Conservation (phyloP, 2,797 vertebrate species). For the Natrix natrix region DNA sequence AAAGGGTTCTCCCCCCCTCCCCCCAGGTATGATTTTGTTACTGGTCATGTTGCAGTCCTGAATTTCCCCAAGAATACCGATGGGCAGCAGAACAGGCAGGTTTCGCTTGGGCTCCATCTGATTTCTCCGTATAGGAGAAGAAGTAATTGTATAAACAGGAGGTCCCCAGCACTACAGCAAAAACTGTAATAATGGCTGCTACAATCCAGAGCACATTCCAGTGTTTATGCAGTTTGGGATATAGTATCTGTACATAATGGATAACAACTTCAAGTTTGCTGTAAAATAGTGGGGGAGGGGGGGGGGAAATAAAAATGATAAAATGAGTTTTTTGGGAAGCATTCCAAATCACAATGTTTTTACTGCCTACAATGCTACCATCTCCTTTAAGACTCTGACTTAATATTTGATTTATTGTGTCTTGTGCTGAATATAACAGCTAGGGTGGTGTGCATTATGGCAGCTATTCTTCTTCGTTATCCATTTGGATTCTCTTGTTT, state of each 20-base stretch:
- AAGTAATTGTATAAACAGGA: conserved; percentile 70
- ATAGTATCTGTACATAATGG: conserved; percentile 76
- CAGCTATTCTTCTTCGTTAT: background rate
- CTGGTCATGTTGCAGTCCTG: conserved; percentile 72
- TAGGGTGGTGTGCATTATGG: background rate
- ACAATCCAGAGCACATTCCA: conserved; percentile 77
- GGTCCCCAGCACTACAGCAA: conserved; percentile 73
- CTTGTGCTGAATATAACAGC: conserved; percentile 7
- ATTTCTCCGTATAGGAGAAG: conserved; percentile 69
- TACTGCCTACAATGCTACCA: conserved; percentile 18
- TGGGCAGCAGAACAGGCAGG: conserved; percentile 71
- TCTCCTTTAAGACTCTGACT: background rate
- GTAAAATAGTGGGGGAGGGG: conserved; percentile 48
- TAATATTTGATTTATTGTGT: background rate
- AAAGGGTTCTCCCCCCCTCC: background rate
- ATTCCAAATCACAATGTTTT: background rate
- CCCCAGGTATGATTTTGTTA: conserved; percentile 39
- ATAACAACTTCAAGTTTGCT: conserved; percentile 79
- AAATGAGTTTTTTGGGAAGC: background rate
- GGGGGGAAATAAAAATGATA: background rate
- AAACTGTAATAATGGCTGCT: conserved; percentile 70
- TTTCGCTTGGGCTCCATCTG: conserved; percentile 66
- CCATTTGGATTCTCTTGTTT: background rate
- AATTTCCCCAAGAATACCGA: conserved; percentile 76
- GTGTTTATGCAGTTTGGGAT: conserved; percentile 76